These are phyloP conservation scores for Engraulis encrasicolus DNA, from an alignment of 2,113 vertebrate genomes.

Conservation along the genomic window DNA sequence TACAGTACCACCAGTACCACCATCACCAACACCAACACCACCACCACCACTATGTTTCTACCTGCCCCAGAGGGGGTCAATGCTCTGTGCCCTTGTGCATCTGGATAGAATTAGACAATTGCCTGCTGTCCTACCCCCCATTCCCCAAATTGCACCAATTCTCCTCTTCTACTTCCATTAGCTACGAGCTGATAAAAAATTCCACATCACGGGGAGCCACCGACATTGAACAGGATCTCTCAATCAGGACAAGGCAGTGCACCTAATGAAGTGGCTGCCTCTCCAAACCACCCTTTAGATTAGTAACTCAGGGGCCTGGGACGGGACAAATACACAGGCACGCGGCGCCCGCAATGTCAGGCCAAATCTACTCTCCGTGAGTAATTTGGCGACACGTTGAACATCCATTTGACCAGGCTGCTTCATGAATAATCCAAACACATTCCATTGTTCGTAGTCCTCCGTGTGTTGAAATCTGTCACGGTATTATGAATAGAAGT, in stretches of 20 bases:
- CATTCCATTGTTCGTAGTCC: neutral
- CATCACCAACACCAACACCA: too few relatives aligned
- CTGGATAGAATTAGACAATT: constrained; percentile 23
- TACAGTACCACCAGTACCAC: too few relatives aligned
- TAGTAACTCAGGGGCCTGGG: neutral
- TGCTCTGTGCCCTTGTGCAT: constrained; percentile 20
- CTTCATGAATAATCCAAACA: neutral
- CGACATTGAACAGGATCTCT: constrained; percentile 42
- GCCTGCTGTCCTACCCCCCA: neutral
- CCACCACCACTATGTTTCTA: too few relatives aligned
- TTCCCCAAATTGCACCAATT: constrained; percentile 47
- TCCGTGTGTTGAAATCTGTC: too few relatives aligned
- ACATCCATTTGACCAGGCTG: neutral
- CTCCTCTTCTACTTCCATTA: constrained; percentile 51
- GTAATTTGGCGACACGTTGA: neutral
- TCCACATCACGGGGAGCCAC: constrained; percentile 48
- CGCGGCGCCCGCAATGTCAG: neutral
- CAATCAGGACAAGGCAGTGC: constrained; percentile 55
- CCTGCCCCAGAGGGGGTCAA: constrained; percentile 10
- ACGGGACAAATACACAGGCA: neutral
- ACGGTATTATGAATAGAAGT: too few relatives aligned
- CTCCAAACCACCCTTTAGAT: neutral
- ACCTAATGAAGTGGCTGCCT: constrained; percentile 47
- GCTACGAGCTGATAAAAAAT: constrained; percentile 48
- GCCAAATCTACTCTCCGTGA: neutral